Percentiles rank a stretch among this genome's conserved stretches.
Conservation (phyloP, 2,888 invertebrate species). For the Drosophila mercatorum region DNA sequence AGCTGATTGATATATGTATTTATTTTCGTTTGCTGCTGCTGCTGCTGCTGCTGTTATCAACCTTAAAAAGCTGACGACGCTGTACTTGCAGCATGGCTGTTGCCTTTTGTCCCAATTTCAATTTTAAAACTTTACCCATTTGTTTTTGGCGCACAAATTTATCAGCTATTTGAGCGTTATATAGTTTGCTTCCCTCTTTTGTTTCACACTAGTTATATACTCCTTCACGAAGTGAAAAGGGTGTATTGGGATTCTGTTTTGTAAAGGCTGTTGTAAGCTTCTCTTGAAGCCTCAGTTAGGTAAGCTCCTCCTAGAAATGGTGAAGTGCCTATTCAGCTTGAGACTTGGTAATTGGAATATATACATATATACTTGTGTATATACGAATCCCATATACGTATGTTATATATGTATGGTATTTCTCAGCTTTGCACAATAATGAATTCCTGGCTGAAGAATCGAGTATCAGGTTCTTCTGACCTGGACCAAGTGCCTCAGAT, state of each 20-base stretch:
- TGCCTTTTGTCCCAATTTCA: slow-evolving; percentile 76
- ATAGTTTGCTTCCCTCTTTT: slow-evolving; percentile 1
- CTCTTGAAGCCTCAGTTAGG: too few relatives aligned
- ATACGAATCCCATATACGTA: too few relatives aligned
- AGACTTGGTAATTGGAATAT: too few relatives aligned
- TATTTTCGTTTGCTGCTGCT: slow-evolving; percentile 33
- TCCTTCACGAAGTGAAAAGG: neutral
- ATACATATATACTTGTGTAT: too few relatives aligned
- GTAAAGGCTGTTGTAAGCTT: too few relatives aligned
- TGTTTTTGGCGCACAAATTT: slow-evolving; percentile 68
- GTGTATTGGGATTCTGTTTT: neutral
- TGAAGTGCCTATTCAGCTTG: too few relatives aligned
- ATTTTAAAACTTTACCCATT: slow-evolving; percentile 78
- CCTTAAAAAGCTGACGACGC: slow-evolving; percentile 39
- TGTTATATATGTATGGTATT: too few relatives aligned
- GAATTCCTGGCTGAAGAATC: too few relatives aligned
- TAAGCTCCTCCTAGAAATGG: too few relatives aligned
- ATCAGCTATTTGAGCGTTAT: slow-evolving; percentile 73
- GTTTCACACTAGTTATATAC: neutral
- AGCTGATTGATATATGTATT: slow-evolving; percentile 78
- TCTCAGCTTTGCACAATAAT: too few relatives aligned
- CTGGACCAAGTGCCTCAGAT: too few relatives aligned
- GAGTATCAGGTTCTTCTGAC: too few relatives aligned
- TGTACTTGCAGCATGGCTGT: slow-evolving; percentile 30
- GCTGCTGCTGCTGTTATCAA: slow-evolving; percentile 22